Conservation (phyloP, 1,140 invertebrate genomes). For the Orchesella cincta region DNA sequence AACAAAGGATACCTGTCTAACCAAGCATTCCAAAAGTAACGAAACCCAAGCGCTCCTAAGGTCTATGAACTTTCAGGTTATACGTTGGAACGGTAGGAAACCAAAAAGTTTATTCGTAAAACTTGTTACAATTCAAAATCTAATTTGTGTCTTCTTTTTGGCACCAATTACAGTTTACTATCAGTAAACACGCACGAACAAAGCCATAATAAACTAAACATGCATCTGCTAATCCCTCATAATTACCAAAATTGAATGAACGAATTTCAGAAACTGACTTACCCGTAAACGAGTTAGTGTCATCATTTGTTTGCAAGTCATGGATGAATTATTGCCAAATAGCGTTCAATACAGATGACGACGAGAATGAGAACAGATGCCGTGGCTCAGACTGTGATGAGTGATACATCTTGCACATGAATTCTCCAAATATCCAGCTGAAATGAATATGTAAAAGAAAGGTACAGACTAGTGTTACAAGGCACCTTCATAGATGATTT, state of each 20-base stretch:
- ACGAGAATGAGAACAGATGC: constrained; percentile 79
- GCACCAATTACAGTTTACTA: neutral
- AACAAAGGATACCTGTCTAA: no score
- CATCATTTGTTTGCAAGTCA: constrained; percentile 74
- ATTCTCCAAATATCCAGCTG: constrained; percentile 77
- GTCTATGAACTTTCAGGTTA: no score
- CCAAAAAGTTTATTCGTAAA: no score
- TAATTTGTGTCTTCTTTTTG: neutral
- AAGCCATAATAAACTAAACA: no score
- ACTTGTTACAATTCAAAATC: neutral
- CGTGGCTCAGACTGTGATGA: constrained; percentile 76
- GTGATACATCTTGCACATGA: constrained; percentile 81
- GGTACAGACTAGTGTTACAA: no score
- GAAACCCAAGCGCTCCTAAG: no score
- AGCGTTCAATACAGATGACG: constrained; percentile 78
- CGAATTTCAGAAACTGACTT: constrained; percentile 1
- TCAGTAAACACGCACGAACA: neutral
- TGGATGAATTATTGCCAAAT: constrained; percentile 78
- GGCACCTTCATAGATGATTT: neutral
- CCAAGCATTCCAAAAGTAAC: no score
- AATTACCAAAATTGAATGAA: no score
- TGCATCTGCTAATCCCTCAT: no score
- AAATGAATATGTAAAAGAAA: constrained; percentile 52
- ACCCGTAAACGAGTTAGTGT: constrained; percentile 69
- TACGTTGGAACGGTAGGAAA: no score